Evolutionary conservation across 2,797 vertebrate genomes (phyloP).

Genomic region (Cirrhinus molitorella): DNA sequence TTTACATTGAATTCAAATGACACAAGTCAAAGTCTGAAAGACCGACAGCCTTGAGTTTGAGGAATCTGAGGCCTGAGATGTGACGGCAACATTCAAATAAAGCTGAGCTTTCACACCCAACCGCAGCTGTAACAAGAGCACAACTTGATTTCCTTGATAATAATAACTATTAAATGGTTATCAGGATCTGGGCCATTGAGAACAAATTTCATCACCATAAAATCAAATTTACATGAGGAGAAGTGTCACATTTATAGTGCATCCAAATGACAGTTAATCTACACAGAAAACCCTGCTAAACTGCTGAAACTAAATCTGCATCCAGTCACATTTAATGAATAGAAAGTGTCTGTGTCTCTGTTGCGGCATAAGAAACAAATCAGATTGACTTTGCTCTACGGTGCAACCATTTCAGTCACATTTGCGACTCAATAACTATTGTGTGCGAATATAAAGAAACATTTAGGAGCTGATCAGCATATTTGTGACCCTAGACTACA

Average conservation of each 20-base stretch:
- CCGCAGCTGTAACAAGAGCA: background rate
- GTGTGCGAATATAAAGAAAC: too few relatives aligned
- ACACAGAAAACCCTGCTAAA: background rate
- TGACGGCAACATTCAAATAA: background rate
- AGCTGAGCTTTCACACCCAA: background rate
- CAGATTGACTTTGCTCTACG: too few relatives aligned
- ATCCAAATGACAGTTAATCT: background rate
- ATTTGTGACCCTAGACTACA: too few relatives aligned
- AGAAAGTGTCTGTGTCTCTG: background rate
- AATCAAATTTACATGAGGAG: background rate
- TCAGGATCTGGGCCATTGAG: background rate
- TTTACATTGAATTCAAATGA: slow-evolving; percentile 48
- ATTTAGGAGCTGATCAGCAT: too few relatives aligned
- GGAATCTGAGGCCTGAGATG: background rate
- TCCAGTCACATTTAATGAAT: background rate
- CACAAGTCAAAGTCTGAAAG: slow-evolving; percentile 3
- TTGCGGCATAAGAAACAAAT: too few relatives aligned
- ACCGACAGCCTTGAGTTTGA: slow-evolving; percentile 11
- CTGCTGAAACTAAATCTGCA: background rate
- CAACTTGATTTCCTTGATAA: background rate
- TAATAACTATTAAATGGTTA: background rate
- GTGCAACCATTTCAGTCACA: too few relatives aligned
- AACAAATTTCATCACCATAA: background rate
- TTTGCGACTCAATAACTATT: too few relatives aligned
- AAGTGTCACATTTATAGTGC: background rate